Evolutionary conservation across 2,113 vertebrate genomes (phyloP), one percentile per base, ranked within the genome.

Genomic region (Acanthisitta chloris): DNA sequence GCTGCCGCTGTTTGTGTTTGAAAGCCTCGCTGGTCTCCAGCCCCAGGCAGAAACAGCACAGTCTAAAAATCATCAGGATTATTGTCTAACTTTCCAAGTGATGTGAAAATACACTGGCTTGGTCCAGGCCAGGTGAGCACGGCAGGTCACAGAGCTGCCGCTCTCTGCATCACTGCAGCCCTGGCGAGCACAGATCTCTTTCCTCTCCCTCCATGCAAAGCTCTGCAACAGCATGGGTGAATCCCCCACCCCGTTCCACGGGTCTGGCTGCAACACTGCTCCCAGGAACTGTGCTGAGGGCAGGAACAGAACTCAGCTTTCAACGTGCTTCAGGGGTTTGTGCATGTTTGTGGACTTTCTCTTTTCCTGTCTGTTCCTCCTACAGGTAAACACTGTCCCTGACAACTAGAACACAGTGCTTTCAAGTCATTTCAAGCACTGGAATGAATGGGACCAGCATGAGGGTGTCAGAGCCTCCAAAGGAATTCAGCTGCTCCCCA

Each of bases 401-500:
- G 62, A 16, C 57, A 43, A 18, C 2, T 19, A n/a, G 20, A 31
- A 12, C 33, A n/a, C 0, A 1, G 66, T 19, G 62, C 66, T 20
- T 23, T 28, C 48, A 38, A 45, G 40, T 2, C 1, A 8, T 7
- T 25, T 5, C 18, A 52, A 64, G 54, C 21, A n/a, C 42, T 0
- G 10, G 10, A 42, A 29, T 0, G 1, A 23, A 7, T 0, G 33
- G 40, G 24, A 78, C 33, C 28, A 8, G n/a, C 0, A 3, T 0
- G n/a, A 52, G 62, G 80, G 31, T 0, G 0, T 6, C 45, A 33
- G 48, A 45, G 16, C 33, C 64, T 45, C 58, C 38, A 7, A 19
- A 29, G 57, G 29, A 3, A n/a, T n/a, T 33, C 4, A 42, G 62
- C 17, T 36, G 67, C 36, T 40, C 6, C 58, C 20, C 0, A 0